Evolutionary conservation across 2,113 vertebrate species (phyloP).

Genomic region (Acrocephalus arundinaceus): DNA sequence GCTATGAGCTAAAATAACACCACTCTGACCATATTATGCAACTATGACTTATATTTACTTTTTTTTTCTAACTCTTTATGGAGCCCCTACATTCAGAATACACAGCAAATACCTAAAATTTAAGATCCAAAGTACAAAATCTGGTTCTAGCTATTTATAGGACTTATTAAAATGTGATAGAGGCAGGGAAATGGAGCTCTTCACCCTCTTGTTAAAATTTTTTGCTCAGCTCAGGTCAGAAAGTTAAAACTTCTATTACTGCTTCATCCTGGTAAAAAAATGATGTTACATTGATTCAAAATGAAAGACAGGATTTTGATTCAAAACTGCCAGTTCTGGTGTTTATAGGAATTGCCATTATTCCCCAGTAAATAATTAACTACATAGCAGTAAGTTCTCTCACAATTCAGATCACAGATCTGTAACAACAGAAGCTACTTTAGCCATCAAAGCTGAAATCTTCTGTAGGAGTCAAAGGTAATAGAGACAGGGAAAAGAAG

Average conservation of each 20-base stretch:
- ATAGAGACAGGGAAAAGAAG: neutral
- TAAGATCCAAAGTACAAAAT: neutral
- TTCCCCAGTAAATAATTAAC: neutral
- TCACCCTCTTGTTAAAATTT: neutral
- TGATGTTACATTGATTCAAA: neutral
- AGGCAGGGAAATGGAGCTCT: neutral
- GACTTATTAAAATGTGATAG: neutral
- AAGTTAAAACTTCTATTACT: neutral
- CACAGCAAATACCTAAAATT: neutral
- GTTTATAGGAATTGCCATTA: neutral
- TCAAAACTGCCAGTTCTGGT: neutral
- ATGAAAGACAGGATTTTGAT: neutral
- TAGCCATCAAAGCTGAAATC: neutral
- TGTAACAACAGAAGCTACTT: neutral
- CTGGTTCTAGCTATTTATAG: neutral
- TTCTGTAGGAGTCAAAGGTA: neutral
- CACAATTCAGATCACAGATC: neutral
- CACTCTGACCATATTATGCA: neutral
- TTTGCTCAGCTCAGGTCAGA: neutral
- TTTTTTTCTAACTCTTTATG: neutral
- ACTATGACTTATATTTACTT: neutral
- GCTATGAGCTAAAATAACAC: neutral
- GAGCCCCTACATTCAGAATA: neutral
- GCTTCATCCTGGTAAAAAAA: neutral
- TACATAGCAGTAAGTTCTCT: neutral